Conservation (phyloP, 1,140 invertebrate genomes). For the Nomia melanderi region DNA sequence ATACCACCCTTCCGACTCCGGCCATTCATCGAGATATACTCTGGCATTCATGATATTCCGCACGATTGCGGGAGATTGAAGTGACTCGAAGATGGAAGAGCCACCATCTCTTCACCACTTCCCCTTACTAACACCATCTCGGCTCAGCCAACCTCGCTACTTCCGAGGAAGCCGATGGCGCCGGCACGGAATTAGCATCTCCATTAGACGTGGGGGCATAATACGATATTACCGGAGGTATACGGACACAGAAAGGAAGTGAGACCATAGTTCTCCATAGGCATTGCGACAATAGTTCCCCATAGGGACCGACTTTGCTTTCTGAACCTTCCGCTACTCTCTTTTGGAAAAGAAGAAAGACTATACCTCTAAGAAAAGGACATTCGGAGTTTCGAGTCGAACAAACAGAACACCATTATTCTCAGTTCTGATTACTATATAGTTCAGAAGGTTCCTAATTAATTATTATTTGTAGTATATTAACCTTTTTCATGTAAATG, state of each 20-base stretch:
- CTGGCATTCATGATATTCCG: slow-evolving; percentile 74
- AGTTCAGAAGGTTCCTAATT: too few relatives aligned
- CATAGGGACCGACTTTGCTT: slow-evolving; percentile 47
- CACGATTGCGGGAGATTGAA: slow-evolving; percentile 71
- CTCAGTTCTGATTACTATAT: too few relatives aligned
- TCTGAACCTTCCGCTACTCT: slow-evolving; percentile 26
- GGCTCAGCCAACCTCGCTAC: slow-evolving; percentile 45
- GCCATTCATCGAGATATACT: slow-evolving; percentile 71
- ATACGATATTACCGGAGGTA: slow-evolving; percentile 71
- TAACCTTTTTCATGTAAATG: too few relatives aligned
- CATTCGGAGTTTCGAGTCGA: not conserved
- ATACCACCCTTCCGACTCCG: slow-evolving; percentile 63
- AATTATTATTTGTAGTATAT: too few relatives aligned
- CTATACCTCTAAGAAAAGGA: not conserved
- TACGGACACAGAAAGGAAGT: slow-evolving; percentile 61
- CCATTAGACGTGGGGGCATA: slow-evolving; percentile 74
- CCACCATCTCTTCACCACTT: slow-evolving; percentile 38
- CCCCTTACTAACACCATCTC: slow-evolving; percentile 20
- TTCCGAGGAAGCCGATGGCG: slow-evolving; percentile 51
- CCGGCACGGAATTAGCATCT: slow-evolving; percentile 75
- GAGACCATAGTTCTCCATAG: slow-evolving; percentile 65
- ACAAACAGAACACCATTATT: not conserved
- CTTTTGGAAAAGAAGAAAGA: not conserved
- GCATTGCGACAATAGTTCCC: slow-evolving; percentile 24
- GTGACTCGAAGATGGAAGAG: slow-evolving; percentile 67